Conservation (phyloP, 2,113 vertebrate genomes). For the Strix uralensis region DNA sequence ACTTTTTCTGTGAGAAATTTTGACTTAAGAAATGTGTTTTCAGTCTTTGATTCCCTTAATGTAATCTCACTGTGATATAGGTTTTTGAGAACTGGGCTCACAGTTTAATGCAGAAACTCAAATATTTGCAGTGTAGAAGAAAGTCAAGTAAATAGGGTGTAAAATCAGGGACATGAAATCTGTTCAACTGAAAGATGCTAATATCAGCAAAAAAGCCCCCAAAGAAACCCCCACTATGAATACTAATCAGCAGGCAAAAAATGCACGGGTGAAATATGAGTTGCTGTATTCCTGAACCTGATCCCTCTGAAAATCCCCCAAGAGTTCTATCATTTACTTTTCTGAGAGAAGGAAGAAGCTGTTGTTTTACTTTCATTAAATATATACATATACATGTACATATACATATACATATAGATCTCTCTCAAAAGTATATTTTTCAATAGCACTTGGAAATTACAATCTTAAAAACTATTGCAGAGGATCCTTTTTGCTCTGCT, state of each 20-base stretch:
- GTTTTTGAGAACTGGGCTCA: conserved; percentile 7
- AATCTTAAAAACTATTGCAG: not conserved
- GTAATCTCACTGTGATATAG: not conserved
- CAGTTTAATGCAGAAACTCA: conserved; percentile 33
- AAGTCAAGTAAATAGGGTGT: conserved; percentile 22
- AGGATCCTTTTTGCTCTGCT: not conserved
- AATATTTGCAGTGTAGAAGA: conserved; percentile 35
- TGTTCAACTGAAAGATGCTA: conserved; percentile 24
- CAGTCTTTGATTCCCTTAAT: not conserved
- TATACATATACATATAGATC: not conserved
- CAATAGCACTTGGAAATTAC: not conserved
- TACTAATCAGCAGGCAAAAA: not conserved
- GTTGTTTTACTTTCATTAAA: not conserved
- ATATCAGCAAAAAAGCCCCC: not conserved
- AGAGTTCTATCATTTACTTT: not conserved
- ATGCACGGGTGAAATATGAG: not conserved
- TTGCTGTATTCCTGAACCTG: not conserved
- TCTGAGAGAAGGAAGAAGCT: not conserved
- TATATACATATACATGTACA: not conserved
- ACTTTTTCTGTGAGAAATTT: not conserved
- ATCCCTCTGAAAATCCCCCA: not conserved
- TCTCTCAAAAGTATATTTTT: not conserved
- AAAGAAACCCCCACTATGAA: not conserved
- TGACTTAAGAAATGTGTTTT: conserved; percentile 5
- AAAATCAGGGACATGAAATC: conserved; percentile 33